phyloP scores from a whole-genome alignment of 2,113 vertebrate genomes.

The Trichomycterus rosablanca region DNA sequence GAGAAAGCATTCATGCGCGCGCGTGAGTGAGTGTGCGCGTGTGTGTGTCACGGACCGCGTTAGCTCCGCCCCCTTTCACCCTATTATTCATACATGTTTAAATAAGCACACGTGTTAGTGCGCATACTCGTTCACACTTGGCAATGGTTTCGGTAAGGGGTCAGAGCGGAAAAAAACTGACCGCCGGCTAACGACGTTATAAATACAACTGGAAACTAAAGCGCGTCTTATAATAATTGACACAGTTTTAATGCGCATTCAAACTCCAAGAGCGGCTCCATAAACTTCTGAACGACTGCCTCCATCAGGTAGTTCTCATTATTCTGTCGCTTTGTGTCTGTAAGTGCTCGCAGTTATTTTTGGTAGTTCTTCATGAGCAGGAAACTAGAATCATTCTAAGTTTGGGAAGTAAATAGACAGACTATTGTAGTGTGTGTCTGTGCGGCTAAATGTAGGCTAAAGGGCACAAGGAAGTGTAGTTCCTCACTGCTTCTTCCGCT shows the following conservation, averaged over 20 bases:
- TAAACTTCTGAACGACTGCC: constrained; percentile 17
- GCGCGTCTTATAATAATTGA: not conserved
- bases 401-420: constrained; percentile 1
- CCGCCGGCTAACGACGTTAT: not conserved
- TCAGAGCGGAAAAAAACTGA: not conserved
- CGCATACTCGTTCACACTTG: not conserved
- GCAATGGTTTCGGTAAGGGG: not conserved
- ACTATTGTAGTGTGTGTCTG: constrained; percentile 7
- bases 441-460: constrained; percentile 43
- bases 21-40: too few relatives aligned
- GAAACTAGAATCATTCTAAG: too few relatives aligned
- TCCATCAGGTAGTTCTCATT: constrained; percentile 18
- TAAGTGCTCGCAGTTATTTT: too few relatives aligned
- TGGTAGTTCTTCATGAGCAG: too few relatives aligned
- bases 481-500: constrained; percentile 22
- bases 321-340: not conserved
- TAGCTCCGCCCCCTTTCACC: not conserved
- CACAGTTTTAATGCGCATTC: not conserved
- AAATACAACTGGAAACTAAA: not conserved
- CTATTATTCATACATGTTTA: not conserved
- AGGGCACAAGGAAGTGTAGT: constrained; percentile 38
- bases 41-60: too few relatives aligned
- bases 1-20: too few relatives aligned
- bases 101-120: not conserved
- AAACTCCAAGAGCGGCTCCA: not conserved